Conservation (phyloP, 2,113 vertebrate species). For the Gopherus flavomarginatus region DNA sequence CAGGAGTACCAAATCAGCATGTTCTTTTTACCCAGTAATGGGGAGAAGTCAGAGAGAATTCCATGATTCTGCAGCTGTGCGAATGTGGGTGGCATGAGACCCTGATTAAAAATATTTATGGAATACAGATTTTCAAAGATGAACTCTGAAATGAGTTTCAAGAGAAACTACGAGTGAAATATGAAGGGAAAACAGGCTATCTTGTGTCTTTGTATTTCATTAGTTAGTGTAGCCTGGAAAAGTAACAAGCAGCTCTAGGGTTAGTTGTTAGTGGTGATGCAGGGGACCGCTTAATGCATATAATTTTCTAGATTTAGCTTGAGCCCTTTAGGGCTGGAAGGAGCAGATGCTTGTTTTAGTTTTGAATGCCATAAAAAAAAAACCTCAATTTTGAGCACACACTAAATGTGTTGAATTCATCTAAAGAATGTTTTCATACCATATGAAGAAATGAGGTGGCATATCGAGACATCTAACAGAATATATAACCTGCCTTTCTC, state of each 20-base stretch:
- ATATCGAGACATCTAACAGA: constrained; percentile 31
- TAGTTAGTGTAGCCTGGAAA: constrained; percentile 35
- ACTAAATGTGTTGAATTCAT: constrained; percentile 13
- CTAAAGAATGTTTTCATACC: constrained; percentile 29
- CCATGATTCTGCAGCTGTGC: not conserved
- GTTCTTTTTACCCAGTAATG: fast-evolving
- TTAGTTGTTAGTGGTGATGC: not conserved
- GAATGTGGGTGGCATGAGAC: not conserved
- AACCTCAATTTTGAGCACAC: not conserved
- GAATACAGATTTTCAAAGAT: not conserved
- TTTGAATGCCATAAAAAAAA: constrained; percentile 8
- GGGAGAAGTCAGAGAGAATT: fast-evolving
- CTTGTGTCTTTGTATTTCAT: constrained; percentile 33
- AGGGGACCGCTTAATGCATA: constrained; percentile 18
- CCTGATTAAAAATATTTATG: fast-evolving
- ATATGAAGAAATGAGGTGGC: not conserved
- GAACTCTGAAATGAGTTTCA: not conserved
- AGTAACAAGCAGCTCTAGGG: constrained; percentile 34
- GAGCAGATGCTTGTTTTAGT: not conserved
- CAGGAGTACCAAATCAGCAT: fast-evolving
- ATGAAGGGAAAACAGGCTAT: not conserved
- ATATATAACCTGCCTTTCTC: not conserved
- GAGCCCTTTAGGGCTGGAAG: constrained; percentile 26
- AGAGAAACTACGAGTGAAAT: not conserved
- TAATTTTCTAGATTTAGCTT: constrained; percentile 10